A percentile compares a stretch with the other conserved stretches of the same genome.
Evolutionary conservation across 2,888 invertebrate species (phyloP).

Genomic region (Ecliptopera silaceata): DNA sequence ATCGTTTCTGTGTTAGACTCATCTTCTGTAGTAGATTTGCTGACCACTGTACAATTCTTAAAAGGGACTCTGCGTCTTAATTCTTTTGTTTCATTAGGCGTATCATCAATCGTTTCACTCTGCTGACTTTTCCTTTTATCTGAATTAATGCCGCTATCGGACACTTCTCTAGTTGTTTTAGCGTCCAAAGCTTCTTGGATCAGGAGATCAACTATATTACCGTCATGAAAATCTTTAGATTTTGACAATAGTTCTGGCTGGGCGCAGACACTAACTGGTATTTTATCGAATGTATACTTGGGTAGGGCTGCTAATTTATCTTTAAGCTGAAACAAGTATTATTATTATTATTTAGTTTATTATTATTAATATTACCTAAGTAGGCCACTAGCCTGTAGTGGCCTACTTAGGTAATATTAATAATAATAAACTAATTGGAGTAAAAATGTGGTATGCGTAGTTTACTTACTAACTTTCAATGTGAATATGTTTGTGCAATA

Average conservation of each 20-base stretch:
- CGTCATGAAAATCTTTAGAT: constrained; percentile 45
- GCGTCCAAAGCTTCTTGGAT: constrained; percentile 56
- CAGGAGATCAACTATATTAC: constrained; percentile 58
- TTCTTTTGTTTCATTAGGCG: constrained; percentile 35
- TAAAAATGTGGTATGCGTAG: no score
- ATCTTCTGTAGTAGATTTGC: constrained; percentile 54
- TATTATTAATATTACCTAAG: no score
- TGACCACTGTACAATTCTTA: constrained; percentile 40
- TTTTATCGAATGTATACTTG: constrained; percentile 49
- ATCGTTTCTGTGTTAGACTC: constrained; percentile 61
- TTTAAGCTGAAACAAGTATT: constrained; percentile 55
- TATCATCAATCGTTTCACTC: constrained; percentile 50
- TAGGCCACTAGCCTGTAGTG: no score
- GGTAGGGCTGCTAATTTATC: constrained; percentile 61
- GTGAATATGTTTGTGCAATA: no score
- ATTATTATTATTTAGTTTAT: no score
- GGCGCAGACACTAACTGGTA: constrained; percentile 50
- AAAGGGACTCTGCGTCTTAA: constrained; percentile 15
- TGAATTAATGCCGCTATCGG: constrained; percentile 48
- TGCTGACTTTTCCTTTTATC: constrained; percentile 40
- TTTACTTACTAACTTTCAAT: no score
- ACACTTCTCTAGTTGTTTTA: constrained; percentile 24
- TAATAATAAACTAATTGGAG: no score
- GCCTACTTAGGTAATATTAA: no score
- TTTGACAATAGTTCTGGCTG: constrained; percentile 54